Conservation (phyloP, 1,140 invertebrate species). For the Antheraea mylitta region DNA sequence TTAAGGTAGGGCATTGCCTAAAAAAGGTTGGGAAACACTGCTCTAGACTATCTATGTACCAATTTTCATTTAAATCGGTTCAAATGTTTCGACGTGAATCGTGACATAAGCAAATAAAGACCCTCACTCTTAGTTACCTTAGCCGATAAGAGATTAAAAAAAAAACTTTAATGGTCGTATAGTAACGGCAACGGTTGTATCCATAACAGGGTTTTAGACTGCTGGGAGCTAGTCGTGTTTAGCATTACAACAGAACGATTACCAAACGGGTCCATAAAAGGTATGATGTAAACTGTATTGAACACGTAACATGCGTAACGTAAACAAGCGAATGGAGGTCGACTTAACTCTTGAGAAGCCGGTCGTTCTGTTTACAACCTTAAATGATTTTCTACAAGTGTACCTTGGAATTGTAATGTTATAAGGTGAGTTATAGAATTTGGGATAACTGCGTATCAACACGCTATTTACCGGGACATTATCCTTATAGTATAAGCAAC, state of each 20-base stretch:
- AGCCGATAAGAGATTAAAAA: too few relatives aligned
- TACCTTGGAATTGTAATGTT: neutral
- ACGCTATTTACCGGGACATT: too few relatives aligned
- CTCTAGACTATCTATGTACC: too few relatives aligned
- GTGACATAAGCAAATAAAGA: too few relatives aligned
- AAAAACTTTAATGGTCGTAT: too few relatives aligned
- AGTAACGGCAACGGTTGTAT: neutral
- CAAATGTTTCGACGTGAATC: too few relatives aligned
- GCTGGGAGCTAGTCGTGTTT: neutral
- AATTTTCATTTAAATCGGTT: too few relatives aligned
- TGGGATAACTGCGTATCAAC: too few relatives aligned
- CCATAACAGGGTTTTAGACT: neutral
- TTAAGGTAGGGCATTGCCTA: too few relatives aligned
- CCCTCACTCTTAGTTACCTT: too few relatives aligned
- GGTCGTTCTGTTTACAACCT: neutral
- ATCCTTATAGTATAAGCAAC: too few relatives aligned
- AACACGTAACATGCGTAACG: constrained; percentile 1
- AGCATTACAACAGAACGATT: neutral
- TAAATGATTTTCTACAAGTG: neutral
- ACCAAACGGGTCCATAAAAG: neutral
- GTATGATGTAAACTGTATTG: neutral
- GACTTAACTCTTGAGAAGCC: neutral
- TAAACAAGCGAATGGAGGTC: neutral
- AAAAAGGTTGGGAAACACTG: too few relatives aligned
- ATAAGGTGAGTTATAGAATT: neutral